Evolutionary conservation across 2,797 vertebrate species (phyloP), one percentile per base, ranked within the genome.

Genomic region (Sarcophilus harrisii): DNA sequence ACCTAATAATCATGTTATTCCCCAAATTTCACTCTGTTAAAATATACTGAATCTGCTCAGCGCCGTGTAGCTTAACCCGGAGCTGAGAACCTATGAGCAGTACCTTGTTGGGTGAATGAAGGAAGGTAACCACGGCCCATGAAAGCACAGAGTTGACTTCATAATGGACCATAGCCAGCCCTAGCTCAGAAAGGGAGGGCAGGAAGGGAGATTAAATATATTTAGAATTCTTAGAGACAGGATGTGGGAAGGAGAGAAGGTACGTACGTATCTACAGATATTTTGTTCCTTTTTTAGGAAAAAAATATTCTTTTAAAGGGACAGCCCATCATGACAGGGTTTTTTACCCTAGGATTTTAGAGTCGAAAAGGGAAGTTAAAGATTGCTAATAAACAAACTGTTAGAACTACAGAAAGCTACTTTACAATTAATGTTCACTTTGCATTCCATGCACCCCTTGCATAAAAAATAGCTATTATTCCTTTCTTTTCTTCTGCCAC

Each of bases 1-100:
- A 57, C 29, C 59, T 89, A 95, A 57, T 92, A 55, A 60, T 87
- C 57, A 90, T 91, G 54, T 91, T 52, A 97, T 93, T 93, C 92
- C 92, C 91, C 9, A 52, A 58, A 66, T 5, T 73, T 94, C 91
- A 89, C 30, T n/a, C 62, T 73, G 30, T 18, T 91, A n/a, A 30
- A 57, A 92, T 93, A 94, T 90, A n/a, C 0, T 91, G 58, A 93
- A 92, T 81, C 57, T 32, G 92, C 52, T 89, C 49, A 27, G 89
- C 58, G 4, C 24, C 27, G n/a, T 16, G 4, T 59, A 16, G 52
- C 45, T 52, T n/a, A 38, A 91, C n/a, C 54, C 1, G 0, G 92
- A 3, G 0, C 60, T 91, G 66, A 38, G 57, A 2, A 28, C 16
- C 66, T 60, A 29, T 1, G 6, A 45, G 24, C 54, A 0, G n/a